Evolutionary conservation across 2,797 vertebrate genomes (phyloP).

Genomic region (Varecia variegata): DNA sequence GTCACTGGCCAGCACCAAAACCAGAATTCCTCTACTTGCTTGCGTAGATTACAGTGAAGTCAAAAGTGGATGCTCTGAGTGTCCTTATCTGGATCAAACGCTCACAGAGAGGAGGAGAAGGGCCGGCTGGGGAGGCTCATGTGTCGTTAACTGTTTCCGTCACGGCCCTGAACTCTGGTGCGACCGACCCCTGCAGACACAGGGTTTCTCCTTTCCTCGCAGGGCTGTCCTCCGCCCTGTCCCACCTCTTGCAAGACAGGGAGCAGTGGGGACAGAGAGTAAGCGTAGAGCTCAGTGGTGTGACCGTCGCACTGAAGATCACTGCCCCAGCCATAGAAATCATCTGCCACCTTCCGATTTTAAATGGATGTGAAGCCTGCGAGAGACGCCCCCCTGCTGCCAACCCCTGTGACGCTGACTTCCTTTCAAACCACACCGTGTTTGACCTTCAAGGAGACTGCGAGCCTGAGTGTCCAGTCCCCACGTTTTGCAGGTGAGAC

Average conservation of each 20-base stretch:
- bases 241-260: accelerated
- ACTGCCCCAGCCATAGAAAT: not conserved
- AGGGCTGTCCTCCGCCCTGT: accelerated
- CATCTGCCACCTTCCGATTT: not conserved
- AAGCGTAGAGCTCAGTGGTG: not conserved
- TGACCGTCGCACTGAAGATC: accelerated
- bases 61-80: not conserved
- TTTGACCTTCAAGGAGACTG: not conserved
- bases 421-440: accelerated
- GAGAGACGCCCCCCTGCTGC: not conserved
- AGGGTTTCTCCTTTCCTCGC: too few relatives aligned
- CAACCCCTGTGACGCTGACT: accelerated
- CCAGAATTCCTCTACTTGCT: not conserved
- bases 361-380: accelerated
- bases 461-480: accelerated
- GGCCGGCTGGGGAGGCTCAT: accelerated
- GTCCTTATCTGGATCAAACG: not conserved
- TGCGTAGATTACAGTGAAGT: not conserved
- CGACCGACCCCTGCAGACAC: accelerated
- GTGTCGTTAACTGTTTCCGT: accelerated
- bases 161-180: too few relatives aligned
- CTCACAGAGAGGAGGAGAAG: not conserved
- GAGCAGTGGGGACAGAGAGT: not conserved
- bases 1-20: not conserved
- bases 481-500: accelerated